Evolutionary conservation across 2,888 invertebrate genomes (phyloP).

Genomic region (Amorpha juglandis): DNA sequence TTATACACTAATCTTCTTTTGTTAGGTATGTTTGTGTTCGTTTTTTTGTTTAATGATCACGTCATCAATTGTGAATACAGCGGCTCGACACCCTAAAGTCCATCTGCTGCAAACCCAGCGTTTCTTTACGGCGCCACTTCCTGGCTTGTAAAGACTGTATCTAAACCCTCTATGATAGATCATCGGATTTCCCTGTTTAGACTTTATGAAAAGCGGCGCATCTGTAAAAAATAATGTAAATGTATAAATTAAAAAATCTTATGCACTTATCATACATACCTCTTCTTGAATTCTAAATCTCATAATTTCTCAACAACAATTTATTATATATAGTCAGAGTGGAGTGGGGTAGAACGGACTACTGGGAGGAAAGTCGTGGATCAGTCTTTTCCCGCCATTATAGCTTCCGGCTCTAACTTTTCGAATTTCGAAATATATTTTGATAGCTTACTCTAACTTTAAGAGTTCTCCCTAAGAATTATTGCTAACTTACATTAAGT

Average conservation of each 20-base stretch:
- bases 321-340: too few relatives aligned
- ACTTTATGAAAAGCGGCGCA: slow-evolving; percentile 42
- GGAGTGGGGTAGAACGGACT: too few relatives aligned
- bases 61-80: slow-evolving; percentile 44
- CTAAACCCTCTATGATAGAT: slow-evolving; percentile 45
- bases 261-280: background rate
- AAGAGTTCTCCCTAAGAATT: too few relatives aligned
- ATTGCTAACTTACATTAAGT: too few relatives aligned
- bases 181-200: slow-evolving; percentile 49
- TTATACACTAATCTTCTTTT: too few relatives aligned
- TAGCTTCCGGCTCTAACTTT: too few relatives aligned
- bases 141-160: slow-evolving; percentile 39
- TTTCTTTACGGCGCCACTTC: slow-evolving; percentile 29
- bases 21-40: slow-evolving; percentile 14
- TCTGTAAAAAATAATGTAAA: slow-evolving; percentile 30
- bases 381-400: too few relatives aligned
- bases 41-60: slow-evolving; percentile 39
- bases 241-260: too few relatives aligned
- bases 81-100: slow-evolving; percentile 46
- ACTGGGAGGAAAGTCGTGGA: too few relatives aligned
- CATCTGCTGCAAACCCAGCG: slow-evolving; percentile 46
- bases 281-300: background rate
- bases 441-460: too few relatives aligned
- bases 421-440: too few relatives aligned
- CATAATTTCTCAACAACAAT: background rate